A percentile compares a stretch with the other conserved stretches of the same genome.
Conservation (phyloP, 1,140 invertebrate genomes). For the Drosophila quadrilineata region DNA sequence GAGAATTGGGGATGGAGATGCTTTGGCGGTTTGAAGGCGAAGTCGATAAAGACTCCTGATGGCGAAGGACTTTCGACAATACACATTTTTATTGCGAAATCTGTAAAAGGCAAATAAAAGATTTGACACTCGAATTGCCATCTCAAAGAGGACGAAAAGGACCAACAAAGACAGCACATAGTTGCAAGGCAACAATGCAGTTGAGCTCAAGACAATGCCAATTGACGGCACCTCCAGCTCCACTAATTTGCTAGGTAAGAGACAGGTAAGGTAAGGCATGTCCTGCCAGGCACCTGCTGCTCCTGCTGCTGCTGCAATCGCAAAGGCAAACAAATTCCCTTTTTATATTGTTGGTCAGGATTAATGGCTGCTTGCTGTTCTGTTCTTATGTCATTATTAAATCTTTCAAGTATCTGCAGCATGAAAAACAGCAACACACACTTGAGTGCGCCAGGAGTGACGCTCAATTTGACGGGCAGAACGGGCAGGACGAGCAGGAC, state of each 20-base stretch:
- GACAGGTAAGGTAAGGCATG: too few relatives aligned
- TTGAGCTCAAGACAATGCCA: constrained; percentile 19
- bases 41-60: neutral
- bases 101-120: constrained; percentile 80
- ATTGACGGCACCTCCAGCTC: constrained; percentile 1
- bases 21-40: neutral
- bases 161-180: neutral
- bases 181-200: neutral
- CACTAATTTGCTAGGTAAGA: constrained; percentile 67
- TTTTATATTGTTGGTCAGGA: constrained; percentile 25
- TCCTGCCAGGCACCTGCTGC: constrained; percentile 60
- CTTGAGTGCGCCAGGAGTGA: constrained; percentile 68
- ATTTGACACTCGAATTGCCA: constrained; percentile 79
- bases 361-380: constrained; percentile 65
- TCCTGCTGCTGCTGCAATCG: constrained; percentile 24
- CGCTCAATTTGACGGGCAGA: constrained; percentile 74
- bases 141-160: neutral
- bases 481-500: constrained; percentile 40
- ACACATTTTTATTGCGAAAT: constrained; percentile 77
- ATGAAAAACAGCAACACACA: constrained; percentile 56
- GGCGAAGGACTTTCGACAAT: constrained; percentile 53
- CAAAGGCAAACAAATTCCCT: constrained; percentile 55
- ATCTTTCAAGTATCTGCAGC: constrained; percentile 68
- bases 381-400: constrained; percentile 78
- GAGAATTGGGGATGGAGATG: neutral